Base-by-base conservation (phyloP, 2,113 vertebrate genomes). In the Ranitomeya variabilis region DNA sequence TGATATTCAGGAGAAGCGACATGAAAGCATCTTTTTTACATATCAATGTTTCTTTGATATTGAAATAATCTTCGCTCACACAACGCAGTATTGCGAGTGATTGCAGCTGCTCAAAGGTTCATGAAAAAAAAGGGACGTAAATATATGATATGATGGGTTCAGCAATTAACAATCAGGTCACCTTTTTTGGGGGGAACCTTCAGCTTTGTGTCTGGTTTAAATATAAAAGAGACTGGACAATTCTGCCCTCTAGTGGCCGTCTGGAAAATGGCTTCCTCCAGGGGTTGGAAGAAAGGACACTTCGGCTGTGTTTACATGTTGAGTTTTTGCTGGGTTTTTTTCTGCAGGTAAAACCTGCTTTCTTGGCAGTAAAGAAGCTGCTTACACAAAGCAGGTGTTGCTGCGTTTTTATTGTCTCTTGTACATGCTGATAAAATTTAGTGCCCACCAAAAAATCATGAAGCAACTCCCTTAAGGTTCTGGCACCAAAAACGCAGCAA, bases 171-270 rank as follows among this genome's bases (percentile, higher is more conserved):
- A 14, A 74, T 74, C 71, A 12, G 26, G 11, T 21, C 80, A 82
- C 31, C 51, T 23, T 23, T 67, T 37, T 62, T 80, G 16, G 8
- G 21, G 26, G 2, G 12, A 74, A 57, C 23, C 37, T 18, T 52
- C 71, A 86, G 16, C 54, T 51, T 78, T 79, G 87, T 84, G 81
- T 89, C 81, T 84, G 79, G 55, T 21, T 79, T 69, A 37, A 12
- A 31, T 16, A 77, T 66, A 57, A 55, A 57, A 5, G 21, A 78
- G 73, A 83, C 80, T 83, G 51, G 2, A 7, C 59, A 89, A 66
- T 18, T 76, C 81, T 89, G 87, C 87, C 87, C 71, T 54, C 87
- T 51, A 78, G 87, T 45, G 87, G 87, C 59, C 15, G 73, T 78
- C 87, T 78, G n/a, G 60, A 57, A 67, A 55, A 89, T 89, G 14